Conservation (phyloP, 2,797 vertebrate species). For the Valencia hispanica region DNA sequence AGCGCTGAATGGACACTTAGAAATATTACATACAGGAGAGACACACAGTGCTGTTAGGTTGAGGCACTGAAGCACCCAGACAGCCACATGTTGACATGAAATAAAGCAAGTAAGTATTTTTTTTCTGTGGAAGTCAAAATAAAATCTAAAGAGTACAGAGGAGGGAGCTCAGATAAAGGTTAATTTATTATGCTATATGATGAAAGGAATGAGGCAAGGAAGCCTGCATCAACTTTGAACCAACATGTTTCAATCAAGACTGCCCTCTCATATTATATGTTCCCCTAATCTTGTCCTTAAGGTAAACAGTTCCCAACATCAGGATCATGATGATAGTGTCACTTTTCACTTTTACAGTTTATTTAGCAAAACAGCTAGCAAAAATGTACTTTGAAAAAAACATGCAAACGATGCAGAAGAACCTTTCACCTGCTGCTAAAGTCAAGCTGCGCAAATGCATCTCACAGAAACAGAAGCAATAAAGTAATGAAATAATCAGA, state of each 20-base stretch:
- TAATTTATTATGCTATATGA: neutral
- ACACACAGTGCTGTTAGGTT: neutral
- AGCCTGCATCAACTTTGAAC: neutral
- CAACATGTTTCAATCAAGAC: slow-evolving; percentile 10
- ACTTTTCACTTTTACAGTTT: slow-evolving; percentile 10
- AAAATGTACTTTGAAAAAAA: neutral
- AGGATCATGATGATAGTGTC: neutral
- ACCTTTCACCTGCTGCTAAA: slow-evolving; percentile 3
- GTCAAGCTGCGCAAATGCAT: slow-evolving; percentile 10
- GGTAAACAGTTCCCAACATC: slow-evolving; percentile 12
- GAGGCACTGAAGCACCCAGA: neutral
- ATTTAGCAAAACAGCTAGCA: slow-evolving; percentile 25
- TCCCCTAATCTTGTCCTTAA: neutral
- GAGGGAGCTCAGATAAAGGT: neutral
- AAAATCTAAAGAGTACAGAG: neutral
- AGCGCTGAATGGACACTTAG: neutral
- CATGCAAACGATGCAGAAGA: slow-evolving; percentile 16
- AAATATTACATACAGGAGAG: neutral
- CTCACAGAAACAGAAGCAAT: neutral
- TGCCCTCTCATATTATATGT: neutral
- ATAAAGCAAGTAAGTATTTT: neutral
- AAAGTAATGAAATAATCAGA: neutral
- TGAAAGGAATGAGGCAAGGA: neutral
- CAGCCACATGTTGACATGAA: neutral
- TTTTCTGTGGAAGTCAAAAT: neutral